These are phyloP conservation scores for Centropristis striata DNA, from an alignment of 2,113 vertebrate species.

Conservation along the genomic window DNA sequence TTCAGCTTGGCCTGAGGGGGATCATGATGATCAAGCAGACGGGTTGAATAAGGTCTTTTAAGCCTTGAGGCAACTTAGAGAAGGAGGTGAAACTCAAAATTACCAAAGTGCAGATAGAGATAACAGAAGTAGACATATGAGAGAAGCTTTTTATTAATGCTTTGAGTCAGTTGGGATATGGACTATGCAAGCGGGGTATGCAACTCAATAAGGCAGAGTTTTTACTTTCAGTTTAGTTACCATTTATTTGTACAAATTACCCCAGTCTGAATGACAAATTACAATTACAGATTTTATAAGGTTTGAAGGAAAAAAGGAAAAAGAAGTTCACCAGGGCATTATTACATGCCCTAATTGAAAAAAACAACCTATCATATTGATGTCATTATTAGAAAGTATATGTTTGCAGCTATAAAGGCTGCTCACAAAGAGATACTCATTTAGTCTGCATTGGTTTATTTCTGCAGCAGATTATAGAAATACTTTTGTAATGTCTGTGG, in stretches of 20 bases:
- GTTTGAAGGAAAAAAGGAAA: conserved; percentile 28
- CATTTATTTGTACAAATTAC: not conserved
- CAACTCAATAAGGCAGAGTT: not conserved
- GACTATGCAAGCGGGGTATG: not conserved
- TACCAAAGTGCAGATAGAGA: conserved; percentile 14
- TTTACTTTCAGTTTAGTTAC: not conserved
- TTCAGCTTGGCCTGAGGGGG: conserved; percentile 10
- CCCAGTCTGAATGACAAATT: conserved; percentile 35
- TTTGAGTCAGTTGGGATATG: conserved; percentile 4
- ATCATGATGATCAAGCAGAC: conserved; percentile 21
- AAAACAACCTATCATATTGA: conserved; percentile 20
- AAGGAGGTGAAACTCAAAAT: conserved; percentile 13
- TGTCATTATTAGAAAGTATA: conserved; percentile 21
- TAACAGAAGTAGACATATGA: not conserved
- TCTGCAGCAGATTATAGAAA: conserved; percentile 3
- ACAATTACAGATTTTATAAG: conserved; percentile 34
- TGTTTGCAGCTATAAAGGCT: not conserved
- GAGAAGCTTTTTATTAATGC: not conserved
- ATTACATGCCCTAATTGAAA: not conserved
- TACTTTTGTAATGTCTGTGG: conserved; percentile 14
- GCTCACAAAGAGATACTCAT: conserved; percentile 6
- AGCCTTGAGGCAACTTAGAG: conserved; percentile 24
- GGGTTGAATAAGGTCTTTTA: conserved; percentile 29
- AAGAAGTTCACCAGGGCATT: conserved; percentile 37
- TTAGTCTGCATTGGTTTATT: not conserved